phyloP scores from a whole-genome alignment of 1,140 invertebrate genomes.

The Ericerus pela region DNA sequence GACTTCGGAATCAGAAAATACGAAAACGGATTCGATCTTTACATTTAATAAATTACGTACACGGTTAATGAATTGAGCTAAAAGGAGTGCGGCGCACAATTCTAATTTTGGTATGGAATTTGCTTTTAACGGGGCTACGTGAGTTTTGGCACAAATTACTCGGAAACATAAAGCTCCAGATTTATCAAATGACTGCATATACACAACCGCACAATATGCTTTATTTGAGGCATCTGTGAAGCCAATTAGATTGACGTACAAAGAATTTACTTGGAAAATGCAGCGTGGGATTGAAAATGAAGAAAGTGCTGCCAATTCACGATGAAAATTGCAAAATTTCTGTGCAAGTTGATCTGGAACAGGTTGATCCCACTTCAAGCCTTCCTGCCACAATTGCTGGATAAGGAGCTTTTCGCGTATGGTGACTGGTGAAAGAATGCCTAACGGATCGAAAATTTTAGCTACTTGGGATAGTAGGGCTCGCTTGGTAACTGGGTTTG shows the following conservation, averaged over 20 bases:
- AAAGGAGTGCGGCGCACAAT: neutral
- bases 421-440: constrained; percentile 28
- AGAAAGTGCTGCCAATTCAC: constrained; percentile 22
- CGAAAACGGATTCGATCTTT: neutral
- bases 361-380: constrained; percentile 28
- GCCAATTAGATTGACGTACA: constrained; percentile 21
- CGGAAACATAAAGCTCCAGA: no score
- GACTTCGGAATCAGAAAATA: no score
- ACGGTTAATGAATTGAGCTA: neutral
- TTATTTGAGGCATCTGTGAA: constrained; percentile 22
- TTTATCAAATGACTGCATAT: no score
- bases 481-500: constrained; percentile 12
- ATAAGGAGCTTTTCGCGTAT: constrained; percentile 30
- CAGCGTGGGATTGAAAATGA: constrained; percentile 3
- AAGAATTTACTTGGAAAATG: constrained; percentile 8
- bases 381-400: constrained; percentile 27
- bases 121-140: neutral
- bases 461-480: constrained; percentile 24
- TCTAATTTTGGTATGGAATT: neutral
- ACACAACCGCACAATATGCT: constrained; percentile 19
- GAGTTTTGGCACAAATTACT: neutral
- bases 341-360: no score
- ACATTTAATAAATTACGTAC: neutral
- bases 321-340: constrained; percentile 27
- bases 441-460: constrained; percentile 32